A percentile compares a stretch with the other conserved stretches of the same genome.
phyloP scores from a whole-genome alignment of 2,888 invertebrate species.

The Cosmia pyralina region DNA sequence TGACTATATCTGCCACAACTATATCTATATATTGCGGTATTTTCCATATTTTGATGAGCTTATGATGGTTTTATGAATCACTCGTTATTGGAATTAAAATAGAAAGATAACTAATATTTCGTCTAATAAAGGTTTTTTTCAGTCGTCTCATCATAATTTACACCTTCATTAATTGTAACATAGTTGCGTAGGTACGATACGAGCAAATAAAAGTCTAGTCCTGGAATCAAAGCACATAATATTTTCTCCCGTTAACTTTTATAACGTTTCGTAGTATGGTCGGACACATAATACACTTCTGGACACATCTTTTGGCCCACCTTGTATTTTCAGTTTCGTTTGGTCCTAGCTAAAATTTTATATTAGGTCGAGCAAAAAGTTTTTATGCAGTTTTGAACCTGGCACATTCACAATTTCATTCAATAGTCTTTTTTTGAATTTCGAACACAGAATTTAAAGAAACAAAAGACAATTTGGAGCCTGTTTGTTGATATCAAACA shows the following conservation, averaged over 20 bases:
- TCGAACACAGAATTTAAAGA: no score
- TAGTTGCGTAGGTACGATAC: not conserved
- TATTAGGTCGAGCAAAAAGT: no score
- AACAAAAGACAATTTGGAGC: no score
- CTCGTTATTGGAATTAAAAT: not conserved
- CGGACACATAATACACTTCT: conserved; percentile 65
- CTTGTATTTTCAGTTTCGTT: no score
- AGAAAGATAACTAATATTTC: conserved; percentile 2
- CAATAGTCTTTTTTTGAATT: no score
- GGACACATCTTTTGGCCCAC: no score
- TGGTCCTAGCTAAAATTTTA: no score
- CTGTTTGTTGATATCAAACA: no score
- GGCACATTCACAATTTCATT: no score
- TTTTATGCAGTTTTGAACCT: no score
- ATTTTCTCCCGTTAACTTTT: conserved; percentile 52
- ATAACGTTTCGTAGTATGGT: conserved; percentile 48
- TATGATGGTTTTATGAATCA: conserved; percentile 11
- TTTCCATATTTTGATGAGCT: conserved; percentile 20
- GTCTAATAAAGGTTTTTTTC: not conserved
- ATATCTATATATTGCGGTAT: conserved; percentile 22
- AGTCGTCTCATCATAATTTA: conserved; percentile 1
- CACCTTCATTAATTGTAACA: not conserved
- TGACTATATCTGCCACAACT: conserved; percentile 54
- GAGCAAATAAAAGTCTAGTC: conserved; percentile 7
- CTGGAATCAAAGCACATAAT: conserved; percentile 35